These are phyloP conservation scores for Hycleus phaleratus DNA, from an alignment of 1,140 invertebrate species.

Conservation along the genomic window DNA sequence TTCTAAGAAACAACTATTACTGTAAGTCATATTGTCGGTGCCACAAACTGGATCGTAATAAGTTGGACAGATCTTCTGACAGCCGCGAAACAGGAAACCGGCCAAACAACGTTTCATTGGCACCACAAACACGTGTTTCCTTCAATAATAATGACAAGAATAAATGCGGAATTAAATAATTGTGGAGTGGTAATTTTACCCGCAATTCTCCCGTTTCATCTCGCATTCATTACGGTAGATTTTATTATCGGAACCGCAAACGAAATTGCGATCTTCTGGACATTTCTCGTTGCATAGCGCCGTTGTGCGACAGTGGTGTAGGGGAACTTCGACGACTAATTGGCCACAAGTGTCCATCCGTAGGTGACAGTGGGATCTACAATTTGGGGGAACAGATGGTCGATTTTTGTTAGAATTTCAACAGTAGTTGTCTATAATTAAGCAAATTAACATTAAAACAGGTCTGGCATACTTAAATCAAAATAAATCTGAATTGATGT, in stretches of 20 bases:
- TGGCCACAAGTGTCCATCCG: conserved; percentile 75
- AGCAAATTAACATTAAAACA: background rate
- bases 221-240: conserved; percentile 89
- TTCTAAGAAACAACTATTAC: conserved; percentile 86
- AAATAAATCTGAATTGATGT: no score
- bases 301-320: conserved; percentile 73
- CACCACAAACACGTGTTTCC: conserved; percentile 81
- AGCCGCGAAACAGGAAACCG: conserved; percentile 76
- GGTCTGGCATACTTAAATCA: no score
- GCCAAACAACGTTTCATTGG: conserved; percentile 75
- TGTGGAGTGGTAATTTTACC: conserved; percentile 47
- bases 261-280: conserved; percentile 64
- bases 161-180: background rate
- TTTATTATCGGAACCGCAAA: conserved; percentile 87
- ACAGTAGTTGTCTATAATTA: background rate
- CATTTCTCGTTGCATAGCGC: conserved; percentile 72
- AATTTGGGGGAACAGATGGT: conserved; percentile 7
- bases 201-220: conserved; percentile 87
- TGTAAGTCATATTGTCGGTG: conserved; percentile 81
- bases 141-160: conserved; percentile 41
- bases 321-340: conserved; percentile 68
- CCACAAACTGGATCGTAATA: conserved; percentile 87
- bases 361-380: conserved; percentile 79
- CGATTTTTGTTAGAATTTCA: no score
- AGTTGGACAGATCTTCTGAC: conserved; percentile 73